These are phyloP conservation scores for Ornithorhynchus anatinus DNA, from an alignment of 2,113 vertebrate genomes.

Conservation along the genomic window DNA sequence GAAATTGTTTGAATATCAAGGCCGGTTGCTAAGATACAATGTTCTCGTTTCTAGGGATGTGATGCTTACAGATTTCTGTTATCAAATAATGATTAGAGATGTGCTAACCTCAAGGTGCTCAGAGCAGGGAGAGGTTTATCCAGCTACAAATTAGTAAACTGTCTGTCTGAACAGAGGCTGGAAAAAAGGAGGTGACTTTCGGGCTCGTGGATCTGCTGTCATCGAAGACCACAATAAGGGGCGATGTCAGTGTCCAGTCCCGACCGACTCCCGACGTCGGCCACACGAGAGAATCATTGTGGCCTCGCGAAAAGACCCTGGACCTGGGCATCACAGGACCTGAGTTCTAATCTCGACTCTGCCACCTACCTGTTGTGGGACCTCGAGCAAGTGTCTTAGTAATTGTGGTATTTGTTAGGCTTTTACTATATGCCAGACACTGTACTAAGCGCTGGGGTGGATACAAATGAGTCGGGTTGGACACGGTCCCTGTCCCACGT, in stretches of 20 bases:
- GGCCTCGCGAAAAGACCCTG: no score
- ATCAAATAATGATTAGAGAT: constrained; percentile 99
- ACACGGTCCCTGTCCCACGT: no score
- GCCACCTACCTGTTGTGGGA: no score
- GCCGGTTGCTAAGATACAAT: constrained; percentile 98
- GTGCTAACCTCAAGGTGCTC: constrained; percentile 95
- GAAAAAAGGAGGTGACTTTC: constrained; percentile 71
- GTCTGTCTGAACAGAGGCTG: constrained; percentile 81
- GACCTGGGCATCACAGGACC: no score
- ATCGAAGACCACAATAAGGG: constrained; percentile 70
- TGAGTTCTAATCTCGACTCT: no score
- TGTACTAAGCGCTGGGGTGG: no score
- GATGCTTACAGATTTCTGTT: constrained; percentile 93
- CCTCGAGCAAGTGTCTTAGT: no score
- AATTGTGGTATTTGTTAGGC: no score
- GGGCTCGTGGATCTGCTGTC: constrained; percentile 67
- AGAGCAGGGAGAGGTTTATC: constrained; percentile 85
- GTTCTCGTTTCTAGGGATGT: constrained; percentile 85
- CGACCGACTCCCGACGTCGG: no score
- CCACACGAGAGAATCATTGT: no score
- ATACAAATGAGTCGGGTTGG: no score
- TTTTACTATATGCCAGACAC: no score
- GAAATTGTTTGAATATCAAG: constrained; percentile 99
- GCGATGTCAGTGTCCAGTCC: constrained; percentile 53
- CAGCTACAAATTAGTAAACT: constrained; percentile 86